Evolutionary conservation across 2,888 invertebrate species (phyloP).

Genomic region (Agriopis marginaria): DNA sequence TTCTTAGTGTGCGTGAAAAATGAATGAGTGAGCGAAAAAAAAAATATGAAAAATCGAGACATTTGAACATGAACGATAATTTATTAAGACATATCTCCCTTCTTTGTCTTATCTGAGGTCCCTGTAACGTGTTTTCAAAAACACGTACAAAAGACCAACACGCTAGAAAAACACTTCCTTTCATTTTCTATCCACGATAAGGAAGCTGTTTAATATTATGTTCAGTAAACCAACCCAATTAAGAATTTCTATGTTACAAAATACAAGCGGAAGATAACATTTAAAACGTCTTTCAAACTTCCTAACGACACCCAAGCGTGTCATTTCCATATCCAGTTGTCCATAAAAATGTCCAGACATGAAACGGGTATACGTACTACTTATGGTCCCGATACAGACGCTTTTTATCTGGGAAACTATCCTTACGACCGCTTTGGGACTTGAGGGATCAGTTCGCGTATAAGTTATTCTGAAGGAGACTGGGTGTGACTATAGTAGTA

Average conservation of each 20-base stretch:
- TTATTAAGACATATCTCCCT: too few species aligned
- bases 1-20: too few species aligned
- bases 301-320: conserved; percentile 24
- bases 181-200: too few species aligned
- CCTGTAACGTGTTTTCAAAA: too few species aligned
- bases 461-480: conserved; percentile 26
- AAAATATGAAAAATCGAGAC: too few species aligned
- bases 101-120: too few species aligned
- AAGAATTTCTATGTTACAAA: background rate
- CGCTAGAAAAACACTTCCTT: too few species aligned
- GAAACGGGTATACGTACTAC: conserved; percentile 9
- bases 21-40: too few species aligned
- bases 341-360: conserved; percentile 31
- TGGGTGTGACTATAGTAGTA: background rate
- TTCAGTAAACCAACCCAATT: background rate
- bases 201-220: too few species aligned
- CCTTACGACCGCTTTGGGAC: conserved; percentile 26
- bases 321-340: conserved; percentile 27
- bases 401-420: conserved; percentile 31
- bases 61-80: too few species aligned
- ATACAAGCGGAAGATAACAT: background rate
- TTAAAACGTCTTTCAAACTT: conserved; percentile 12
- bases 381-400: conserved; percentile 8
- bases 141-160: too few species aligned
- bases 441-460: conserved; percentile 18